Base-by-base conservation (phyloP, 2,113 vertebrate species). In the Girardinichthys multiradiatus region DNA sequence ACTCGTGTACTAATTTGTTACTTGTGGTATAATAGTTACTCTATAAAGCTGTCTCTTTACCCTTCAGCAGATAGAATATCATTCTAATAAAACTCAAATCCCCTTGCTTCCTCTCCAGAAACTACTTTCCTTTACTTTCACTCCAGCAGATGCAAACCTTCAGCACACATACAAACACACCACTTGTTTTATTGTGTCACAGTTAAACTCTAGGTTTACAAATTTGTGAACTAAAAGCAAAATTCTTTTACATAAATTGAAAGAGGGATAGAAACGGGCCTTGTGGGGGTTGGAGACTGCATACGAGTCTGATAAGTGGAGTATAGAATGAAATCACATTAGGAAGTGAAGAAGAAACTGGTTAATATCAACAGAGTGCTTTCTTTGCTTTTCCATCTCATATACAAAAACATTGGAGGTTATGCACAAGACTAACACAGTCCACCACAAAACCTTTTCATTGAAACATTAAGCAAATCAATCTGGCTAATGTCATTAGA, bases 361-460 rank as follows among this genome's bases (percentile, higher is more conserved):
- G 83, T 67, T 81, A 88, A 85, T 90, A 84, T 86, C 81, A 69
- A 57, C 30, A 51, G 84, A 88, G 74, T 84, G 78, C 76, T 85
- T 80, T 65, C 39, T 74, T 39, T 57, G 19, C 57, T 64, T 3
- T 64, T 39, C 62, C 3, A 3, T 15, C 33, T 31, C 60, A 62
- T 58, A 64, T 4, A 68, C 59, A 76, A 42, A 79, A 33, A 59
- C 48, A 62, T 19, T 54, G 26, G 19, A 30, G 27, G n/a, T 10
- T 27, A 67, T 28, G 37, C 39, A 64, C 61, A 67, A 15, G 19
- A 76, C 42, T 51, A 54, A 60, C 33, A 72, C 14, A 72, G n/a
- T 64, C n/a, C 63, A 64, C 17, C 33, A 68, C n/a, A 71, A 28
- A 72, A 70, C 73, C 70, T 71, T 75, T 81, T 77, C 71, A 58